phyloP scores from a whole-genome alignment of 2,113 vertebrate species.

The Butastur rufipennis region DNA sequence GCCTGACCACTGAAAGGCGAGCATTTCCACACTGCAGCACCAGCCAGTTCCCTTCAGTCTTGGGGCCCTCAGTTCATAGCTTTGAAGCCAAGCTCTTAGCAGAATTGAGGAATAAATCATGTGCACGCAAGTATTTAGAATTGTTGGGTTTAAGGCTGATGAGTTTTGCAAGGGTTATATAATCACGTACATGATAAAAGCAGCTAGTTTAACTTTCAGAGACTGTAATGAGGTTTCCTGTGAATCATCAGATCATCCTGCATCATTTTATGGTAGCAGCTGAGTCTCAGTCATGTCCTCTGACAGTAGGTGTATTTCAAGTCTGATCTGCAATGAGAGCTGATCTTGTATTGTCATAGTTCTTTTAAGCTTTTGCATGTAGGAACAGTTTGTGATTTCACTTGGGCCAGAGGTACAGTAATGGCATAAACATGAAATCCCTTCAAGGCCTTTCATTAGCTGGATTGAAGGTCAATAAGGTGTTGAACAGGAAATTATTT shows the following conservation, averaged over 20 bases:
- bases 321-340: neutral
- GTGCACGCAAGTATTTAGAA: neutral
- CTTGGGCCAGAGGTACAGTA: neutral
- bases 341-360: neutral
- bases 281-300: neutral
- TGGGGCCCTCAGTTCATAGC: neutral
- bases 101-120: neutral
- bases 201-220: neutral
- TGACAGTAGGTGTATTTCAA: neutral
- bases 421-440: neutral
- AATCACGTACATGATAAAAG: neutral
- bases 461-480: neutral
- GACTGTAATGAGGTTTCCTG: neutral
- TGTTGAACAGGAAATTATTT: neutral
- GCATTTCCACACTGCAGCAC: neutral
- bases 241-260: neutral
- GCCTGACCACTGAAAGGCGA: neutral
- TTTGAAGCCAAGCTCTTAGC: neutral
- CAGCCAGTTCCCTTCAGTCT: neutral
- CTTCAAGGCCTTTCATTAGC: neutral
- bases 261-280: neutral
- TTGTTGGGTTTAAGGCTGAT: neutral
- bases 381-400: neutral
- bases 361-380: neutral
- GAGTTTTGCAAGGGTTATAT: neutral